Evolutionary conservation across 2,888 invertebrate species (phyloP), one percentile per base, ranked within the genome.

Genomic region (Acrocera orbiculus): DNA sequence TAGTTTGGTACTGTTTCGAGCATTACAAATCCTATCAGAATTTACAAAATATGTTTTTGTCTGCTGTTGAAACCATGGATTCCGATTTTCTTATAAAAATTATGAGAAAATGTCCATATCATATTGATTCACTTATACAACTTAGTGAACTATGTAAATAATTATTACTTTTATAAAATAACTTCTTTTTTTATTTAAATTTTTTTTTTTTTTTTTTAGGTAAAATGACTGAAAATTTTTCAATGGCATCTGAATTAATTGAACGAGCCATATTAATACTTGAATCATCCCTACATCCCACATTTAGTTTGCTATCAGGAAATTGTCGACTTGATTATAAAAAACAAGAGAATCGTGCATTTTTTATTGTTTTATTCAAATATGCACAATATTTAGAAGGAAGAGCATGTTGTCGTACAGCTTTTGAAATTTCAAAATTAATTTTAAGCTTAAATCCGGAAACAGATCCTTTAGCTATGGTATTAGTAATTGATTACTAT

Each of bases 351-450:
- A 89, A 89, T 62, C 72, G 83, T 43, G 68, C 79, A 4, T 66
- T 89, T 41, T 87, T 73, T 51, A 69, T 87, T 36, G 74, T 82
- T 1, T 56, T 89, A 16, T 86, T 86, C 53, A 80, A 80, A 48
- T 83, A 86, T 53, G 63, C 86, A 40, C 65, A 69, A 36, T 80
- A 77, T 51, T 69, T 86, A 35, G 79, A 81, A 17, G 75, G 76
- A 39, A 65, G 80, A 41, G 82, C 85, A 5, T 86, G 85, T 55
- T 76, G 78, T 49, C 67, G 85, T 41, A 87, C 89, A 3, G 79
- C 87, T n/a, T 63, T 89, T 43, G 87, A 90, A 57, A 70, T 85
- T 44, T 78, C 80, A 52, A 89, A 89, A 59, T 57, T 87, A 27
- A 61, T 89, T n/a, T 62, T 86, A 35, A 74, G 73, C 10, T 58